phyloP scores from a whole-genome alignment of 2,888 invertebrate species.

The Melanotus villosus region DNA sequence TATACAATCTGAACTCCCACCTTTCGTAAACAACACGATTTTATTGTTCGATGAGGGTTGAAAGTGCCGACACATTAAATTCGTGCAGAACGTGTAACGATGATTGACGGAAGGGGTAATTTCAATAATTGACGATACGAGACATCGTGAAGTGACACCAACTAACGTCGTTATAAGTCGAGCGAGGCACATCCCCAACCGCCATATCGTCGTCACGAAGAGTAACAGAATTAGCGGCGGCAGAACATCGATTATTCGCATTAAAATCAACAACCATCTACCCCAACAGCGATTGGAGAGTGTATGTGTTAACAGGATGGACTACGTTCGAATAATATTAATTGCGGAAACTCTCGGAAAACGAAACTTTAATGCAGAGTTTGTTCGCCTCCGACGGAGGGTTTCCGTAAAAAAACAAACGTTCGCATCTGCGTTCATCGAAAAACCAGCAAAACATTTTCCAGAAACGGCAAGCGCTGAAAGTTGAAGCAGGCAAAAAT shows the following conservation, averaged over 20 bases:
- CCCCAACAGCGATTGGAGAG: too few species aligned
- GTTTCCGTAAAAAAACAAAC: too few species aligned
- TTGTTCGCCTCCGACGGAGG: too few species aligned
- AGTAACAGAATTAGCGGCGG: neutral
- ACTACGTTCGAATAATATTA: too few species aligned
- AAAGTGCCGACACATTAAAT: conserved; percentile 26
- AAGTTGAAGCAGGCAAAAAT: neutral
- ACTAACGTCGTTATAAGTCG: conserved; percentile 24
- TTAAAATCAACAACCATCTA: neutral
- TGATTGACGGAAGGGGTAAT: conserved; percentile 28
- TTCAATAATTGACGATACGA: conserved; percentile 33
- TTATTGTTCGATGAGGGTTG: conserved; percentile 8
- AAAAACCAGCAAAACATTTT: too few species aligned
- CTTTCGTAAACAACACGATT: neutral
- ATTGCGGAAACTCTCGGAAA: too few species aligned
- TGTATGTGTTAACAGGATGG: too few species aligned
- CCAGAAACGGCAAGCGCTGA: neutral
- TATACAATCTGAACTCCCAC: too few species aligned
- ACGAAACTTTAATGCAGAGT: too few species aligned
- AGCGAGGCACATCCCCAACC: neutral
- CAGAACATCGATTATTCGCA: neutral
- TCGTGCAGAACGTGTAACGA: conserved; percentile 12
- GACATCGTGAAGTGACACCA: conserved; percentile 32
- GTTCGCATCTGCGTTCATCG: too few species aligned
- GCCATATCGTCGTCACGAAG: neutral